phyloP scores from a whole-genome alignment of 2,888 invertebrate species.

The Lumbricus terrestris region DNA sequence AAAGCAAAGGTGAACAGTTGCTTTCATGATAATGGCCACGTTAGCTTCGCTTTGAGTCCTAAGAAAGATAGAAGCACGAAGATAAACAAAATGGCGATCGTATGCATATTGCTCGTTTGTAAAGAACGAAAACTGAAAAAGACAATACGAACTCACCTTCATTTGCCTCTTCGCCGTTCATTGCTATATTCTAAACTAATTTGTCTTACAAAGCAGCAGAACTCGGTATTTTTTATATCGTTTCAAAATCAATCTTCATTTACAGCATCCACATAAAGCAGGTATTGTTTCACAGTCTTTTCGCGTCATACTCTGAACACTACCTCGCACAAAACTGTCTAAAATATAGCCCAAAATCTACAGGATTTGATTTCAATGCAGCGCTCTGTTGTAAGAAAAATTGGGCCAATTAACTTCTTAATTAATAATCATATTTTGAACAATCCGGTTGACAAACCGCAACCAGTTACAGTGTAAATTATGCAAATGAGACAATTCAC shows the following conservation, averaged over 20 bases:
- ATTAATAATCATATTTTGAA: too few species aligned
- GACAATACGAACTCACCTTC: not conserved
- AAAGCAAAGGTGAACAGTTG: not conserved
- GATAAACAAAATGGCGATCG: not conserved
- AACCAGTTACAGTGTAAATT: too few species aligned
- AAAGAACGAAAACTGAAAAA: not conserved
- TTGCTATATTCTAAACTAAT: not conserved
- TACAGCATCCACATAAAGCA: not conserved
- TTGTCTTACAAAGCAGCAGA: not conserved
- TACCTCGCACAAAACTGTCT: not conserved
- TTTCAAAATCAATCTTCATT: not conserved
- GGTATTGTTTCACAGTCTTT: not conserved
- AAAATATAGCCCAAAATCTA: not conserved
- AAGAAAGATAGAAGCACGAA: not conserved
- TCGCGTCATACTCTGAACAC: not conserved
- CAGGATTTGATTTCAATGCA: too few species aligned
- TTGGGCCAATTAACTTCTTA: too few species aligned
- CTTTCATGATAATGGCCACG: not conserved
- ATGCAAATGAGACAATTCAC: too few species aligned
- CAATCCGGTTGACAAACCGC: too few species aligned
- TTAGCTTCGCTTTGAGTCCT: too few species aligned
- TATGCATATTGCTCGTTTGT: not conserved
- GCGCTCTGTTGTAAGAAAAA: too few species aligned
- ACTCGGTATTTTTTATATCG: not conserved
- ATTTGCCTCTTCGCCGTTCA: slow-evolving; percentile 14